Evolutionary conservation across 2,888 invertebrate species (phyloP), one percentile per base, ranked within the genome.

Genomic region (Papilio protenor): DNA sequence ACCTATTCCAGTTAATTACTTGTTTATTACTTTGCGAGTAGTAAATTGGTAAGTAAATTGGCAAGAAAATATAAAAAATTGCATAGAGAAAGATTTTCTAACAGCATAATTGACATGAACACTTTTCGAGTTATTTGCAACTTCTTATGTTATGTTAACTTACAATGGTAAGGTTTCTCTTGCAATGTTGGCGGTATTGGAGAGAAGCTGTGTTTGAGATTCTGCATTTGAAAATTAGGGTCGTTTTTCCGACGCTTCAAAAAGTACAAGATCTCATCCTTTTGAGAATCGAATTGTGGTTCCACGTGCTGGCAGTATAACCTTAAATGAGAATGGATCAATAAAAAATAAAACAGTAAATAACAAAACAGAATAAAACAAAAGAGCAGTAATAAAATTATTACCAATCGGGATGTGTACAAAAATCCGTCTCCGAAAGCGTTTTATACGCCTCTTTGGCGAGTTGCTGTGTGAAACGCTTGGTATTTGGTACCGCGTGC

Each of bases 351-450:
- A 66, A 12, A 49, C 14, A 49, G 49, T 47, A 16, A 49, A 16
- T 49, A 49, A 27, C n/a, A 52, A 52, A 23, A 18, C 18, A 76
- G 72, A 33, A 77, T 59, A 64, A 23, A 52, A 71, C 77, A 78
- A 78, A 79, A 1, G 21, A 21, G 21, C 6, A 27, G 0, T 66
- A 74, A 23, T 18, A 57, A 52, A 59, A 52, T 33, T 18, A 55
- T 79, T 84, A 94, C 94, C 94, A 94, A 76, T 94, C 92, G 11
- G 94, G 94, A 76, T 94, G 91, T 6, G 94, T 86, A 1, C 89
- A 85, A 79, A 90, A 93, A 40, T 92, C 92, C 0, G 91, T 90
- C 57, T 88, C 87, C 1, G 87, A 85, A 1, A 94, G 77, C 0
- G 91, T 89, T 27, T 86, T 86, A 77, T 88, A 82, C 0, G 93